phyloP scores from a whole-genome alignment of 1,140 invertebrate species.

The Euglossa dilemma region DNA sequence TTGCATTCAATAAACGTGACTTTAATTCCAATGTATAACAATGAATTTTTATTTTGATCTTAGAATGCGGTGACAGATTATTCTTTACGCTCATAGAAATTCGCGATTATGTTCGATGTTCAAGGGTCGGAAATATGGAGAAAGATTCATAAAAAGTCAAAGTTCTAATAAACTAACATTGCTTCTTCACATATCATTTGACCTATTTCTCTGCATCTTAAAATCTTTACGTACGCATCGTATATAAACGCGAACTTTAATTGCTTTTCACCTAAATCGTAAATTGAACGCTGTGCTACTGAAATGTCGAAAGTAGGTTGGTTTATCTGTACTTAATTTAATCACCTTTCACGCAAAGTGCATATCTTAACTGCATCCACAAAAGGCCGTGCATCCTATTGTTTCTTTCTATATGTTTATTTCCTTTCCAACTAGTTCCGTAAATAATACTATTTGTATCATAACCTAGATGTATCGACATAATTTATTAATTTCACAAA shows the following conservation, averaged over 20 bases:
- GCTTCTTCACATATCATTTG: not conserved
- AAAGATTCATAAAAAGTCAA: not conserved
- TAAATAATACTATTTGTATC: not conserved
- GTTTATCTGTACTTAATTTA: constrained; percentile 19
- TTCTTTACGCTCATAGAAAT: too few relatives aligned
- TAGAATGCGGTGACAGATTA: not conserved
- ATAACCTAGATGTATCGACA: not conserved
- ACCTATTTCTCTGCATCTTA: not conserved
- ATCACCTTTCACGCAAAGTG: constrained; percentile 21
- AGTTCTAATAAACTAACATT: not conserved
- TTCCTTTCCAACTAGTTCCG: not conserved
- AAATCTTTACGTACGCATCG: not conserved
- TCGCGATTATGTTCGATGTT: too few relatives aligned
- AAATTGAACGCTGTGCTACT: constrained; percentile 3
- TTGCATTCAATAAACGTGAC: constrained; percentile 23
- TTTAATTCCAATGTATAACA: not conserved
- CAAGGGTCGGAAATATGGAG: too few relatives aligned
- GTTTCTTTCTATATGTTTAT: not conserved
- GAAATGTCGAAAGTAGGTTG: constrained; percentile 43
- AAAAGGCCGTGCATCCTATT: not conserved
- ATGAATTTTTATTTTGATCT: not conserved
- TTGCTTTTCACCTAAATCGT: constrained; percentile 40
- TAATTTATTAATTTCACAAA: not conserved
- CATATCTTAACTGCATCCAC: not conserved
- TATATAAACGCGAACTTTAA: constrained; percentile 18